phyloP scores from a whole-genome alignment of 1,140 invertebrate species.

The Drosophila pseudoananassae region DNA sequence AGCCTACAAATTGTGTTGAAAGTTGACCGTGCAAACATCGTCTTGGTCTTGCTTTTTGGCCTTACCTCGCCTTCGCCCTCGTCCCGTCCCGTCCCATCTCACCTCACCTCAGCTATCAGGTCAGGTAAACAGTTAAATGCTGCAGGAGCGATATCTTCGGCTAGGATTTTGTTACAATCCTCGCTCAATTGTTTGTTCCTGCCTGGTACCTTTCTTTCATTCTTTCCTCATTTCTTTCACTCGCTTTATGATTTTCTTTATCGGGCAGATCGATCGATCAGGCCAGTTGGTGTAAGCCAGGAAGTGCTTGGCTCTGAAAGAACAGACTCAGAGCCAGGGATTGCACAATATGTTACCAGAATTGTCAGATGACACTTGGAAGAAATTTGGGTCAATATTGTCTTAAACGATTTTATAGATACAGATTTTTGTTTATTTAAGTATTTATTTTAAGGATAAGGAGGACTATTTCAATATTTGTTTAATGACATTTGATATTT shows the following conservation, averaged over 20 bases:
- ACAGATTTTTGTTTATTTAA: background rate
- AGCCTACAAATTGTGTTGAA: conserved; percentile 77
- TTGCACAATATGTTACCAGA: conserved; percentile 46
- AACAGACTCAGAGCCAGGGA: conserved; percentile 49
- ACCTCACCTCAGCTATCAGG: background rate
- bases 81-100: background rate
- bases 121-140: conserved; percentile 51
- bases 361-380: background rate
- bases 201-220: conserved; percentile 45
- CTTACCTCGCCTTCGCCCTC: conserved; percentile 1
- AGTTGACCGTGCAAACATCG: conserved; percentile 76
- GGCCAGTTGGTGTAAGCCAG: conserved; percentile 73
- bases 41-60: conserved; percentile 26
- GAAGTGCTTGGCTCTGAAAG: conserved; percentile 57
- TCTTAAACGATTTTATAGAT: background rate
- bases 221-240: conserved; percentile 25
- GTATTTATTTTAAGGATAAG: background rate
- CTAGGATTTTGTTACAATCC: conserved; percentile 73
- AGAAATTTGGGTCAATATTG: conserved; percentile 3
- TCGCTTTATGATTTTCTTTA: conserved; percentile 50
- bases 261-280: conserved; percentile 63
- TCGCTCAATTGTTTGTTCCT: conserved; percentile 77
- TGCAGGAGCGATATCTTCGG: conserved; percentile 54
- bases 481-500: background rate
- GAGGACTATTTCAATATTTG: background rate